Percentiles rank a stretch among this genome's conserved stretches.
Conservation (phyloP, 1,140 invertebrate species). For the Habropoda laboriosa region DNA sequence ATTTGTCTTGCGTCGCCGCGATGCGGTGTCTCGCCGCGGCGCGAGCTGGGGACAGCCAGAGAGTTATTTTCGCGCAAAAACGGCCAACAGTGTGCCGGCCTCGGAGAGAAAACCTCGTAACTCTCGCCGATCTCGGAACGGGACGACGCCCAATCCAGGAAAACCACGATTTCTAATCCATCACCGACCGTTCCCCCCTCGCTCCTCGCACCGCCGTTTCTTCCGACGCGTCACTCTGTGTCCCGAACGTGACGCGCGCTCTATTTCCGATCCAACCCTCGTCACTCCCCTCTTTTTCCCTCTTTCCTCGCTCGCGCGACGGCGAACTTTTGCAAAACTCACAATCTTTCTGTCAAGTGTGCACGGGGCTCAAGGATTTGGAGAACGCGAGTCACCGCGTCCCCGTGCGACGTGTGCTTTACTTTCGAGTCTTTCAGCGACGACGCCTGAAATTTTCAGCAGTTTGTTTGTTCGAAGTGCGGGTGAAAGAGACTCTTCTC, state of each 20-base stretch:
- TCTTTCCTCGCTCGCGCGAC: neutral
- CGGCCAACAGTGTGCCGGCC: slow-evolving; percentile 34
- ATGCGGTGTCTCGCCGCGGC: slow-evolving; percentile 25
- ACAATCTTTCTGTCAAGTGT: no score
- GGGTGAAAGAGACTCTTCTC: no score
- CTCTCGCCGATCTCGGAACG: slow-evolving; percentile 66
- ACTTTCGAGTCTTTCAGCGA: no score
- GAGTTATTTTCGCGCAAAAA: slow-evolving; percentile 70
- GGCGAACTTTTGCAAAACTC: no score
- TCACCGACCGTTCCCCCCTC: slow-evolving; percentile 26
- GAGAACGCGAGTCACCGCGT: no score
- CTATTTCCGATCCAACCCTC: neutral
- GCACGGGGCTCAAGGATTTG: no score
- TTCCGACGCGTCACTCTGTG: slow-evolving; percentile 12
- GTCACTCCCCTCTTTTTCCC: no score
- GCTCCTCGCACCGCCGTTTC: neutral
- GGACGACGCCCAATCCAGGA: slow-evolving; percentile 71
- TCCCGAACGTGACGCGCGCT: neutral
- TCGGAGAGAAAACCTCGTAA: slow-evolving; percentile 65
- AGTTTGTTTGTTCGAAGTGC: no score
- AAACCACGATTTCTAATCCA: slow-evolving; percentile 73
- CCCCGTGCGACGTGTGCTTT: no score
- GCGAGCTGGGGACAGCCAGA: slow-evolving; percentile 27
- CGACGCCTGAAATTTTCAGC: no score
- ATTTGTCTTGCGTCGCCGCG: slow-evolving; percentile 51